Percentiles rank a stretch among this genome's conserved stretches.
phyloP scores from a whole-genome alignment of 2,888 invertebrate genomes.

The Dascillus cervinus region DNA sequence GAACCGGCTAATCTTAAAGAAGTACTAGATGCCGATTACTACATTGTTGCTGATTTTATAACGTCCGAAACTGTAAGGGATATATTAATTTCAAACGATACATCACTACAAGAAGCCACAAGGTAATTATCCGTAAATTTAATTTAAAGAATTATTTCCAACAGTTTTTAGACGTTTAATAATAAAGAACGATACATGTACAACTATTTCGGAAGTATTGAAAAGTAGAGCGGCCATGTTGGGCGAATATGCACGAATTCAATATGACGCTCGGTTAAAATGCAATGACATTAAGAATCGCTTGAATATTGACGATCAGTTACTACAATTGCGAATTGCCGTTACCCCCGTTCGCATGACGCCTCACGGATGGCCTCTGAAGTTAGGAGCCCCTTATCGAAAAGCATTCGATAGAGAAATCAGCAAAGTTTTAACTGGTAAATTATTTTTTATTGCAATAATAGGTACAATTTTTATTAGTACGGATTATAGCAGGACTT shows the following conservation, averaged over 20 bases:
- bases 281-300: slow-evolving; percentile 8
- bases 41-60: slow-evolving; percentile 14
- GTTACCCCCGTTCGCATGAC: slow-evolving; percentile 13
- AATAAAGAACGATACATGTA: slow-evolving; percentile 10
- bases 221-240: slow-evolving; percentile 18
- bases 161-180: slow-evolving; percentile 5
- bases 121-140: slow-evolving; percentile 11
- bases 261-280: slow-evolving; percentile 12
- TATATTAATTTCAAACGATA: slow-evolving; percentile 9
- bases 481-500: slow-evolving; percentile 20
- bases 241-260: slow-evolving; percentile 14
- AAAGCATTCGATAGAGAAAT: slow-evolving; percentile 16
- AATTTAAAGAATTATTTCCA: not conserved
- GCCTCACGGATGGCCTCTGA: slow-evolving; percentile 19
- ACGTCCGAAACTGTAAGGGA: slow-evolving; percentile 7
- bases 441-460: slow-evolving; percentile 1
- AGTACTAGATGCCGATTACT: slow-evolving; percentile 17
- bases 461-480: not conserved
- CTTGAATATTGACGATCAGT: no score
- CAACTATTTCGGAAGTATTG: slow-evolving; percentile 11
- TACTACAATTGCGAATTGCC: slow-evolving; percentile 17
- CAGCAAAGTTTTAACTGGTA: slow-evolving; percentile 17
- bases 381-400: slow-evolving; percentile 20
- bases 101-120: slow-evolving; percentile 10
- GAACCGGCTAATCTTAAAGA: slow-evolving; percentile 19